Base-by-base conservation (phyloP, 2,888 invertebrate species). In the Oligia fasciuncula region DNA sequence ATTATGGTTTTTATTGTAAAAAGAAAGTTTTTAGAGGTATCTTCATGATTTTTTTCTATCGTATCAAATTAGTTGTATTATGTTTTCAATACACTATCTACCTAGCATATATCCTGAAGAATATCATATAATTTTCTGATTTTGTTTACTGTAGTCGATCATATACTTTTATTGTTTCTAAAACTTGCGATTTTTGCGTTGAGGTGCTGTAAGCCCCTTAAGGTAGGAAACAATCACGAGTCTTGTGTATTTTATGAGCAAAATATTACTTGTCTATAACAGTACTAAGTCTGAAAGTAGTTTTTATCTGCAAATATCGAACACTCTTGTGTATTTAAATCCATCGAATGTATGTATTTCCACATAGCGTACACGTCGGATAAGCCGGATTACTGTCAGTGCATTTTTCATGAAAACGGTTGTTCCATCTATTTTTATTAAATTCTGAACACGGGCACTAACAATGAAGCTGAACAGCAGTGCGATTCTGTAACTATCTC, bases 341-440 rank as follows among this genome's bases (percentile, higher is more conserved):
- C 66, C 54, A 19, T 57, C 35, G 35, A 46, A 70, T 46, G 62
- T n/a, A 66, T 49, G 29, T 60, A 57, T 35, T 77, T 40, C 19
- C 35, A 57, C 67, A 19, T 19, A 4, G 14, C n/a, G 40, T 23
- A 5, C 54, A n/a, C 11, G 40, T 40, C 19, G 14, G 19, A 57
- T 66, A 57, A 67, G 67, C 68, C 57, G 40, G 68, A 60, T 79
- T 57, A 46, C 46, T 46, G 54, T n/a, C 6, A 49, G 23, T 29
- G 14, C 62, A 29, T 51, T 51, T 75, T 75, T 43, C n/a, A 49
- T 65, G 4, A 54, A 35, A 57, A 67, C 67, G 3, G 11, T 19
- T 40, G 35, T 11, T 49, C 23, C 19, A 51, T 72, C 19, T 51
- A 19, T 71, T 71, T 19, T 54, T 40, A 70, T 43, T 43, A n/a